Conservation (phyloP, 1,140 invertebrate genomes). For the Thaumetopoea pityocampa region DNA sequence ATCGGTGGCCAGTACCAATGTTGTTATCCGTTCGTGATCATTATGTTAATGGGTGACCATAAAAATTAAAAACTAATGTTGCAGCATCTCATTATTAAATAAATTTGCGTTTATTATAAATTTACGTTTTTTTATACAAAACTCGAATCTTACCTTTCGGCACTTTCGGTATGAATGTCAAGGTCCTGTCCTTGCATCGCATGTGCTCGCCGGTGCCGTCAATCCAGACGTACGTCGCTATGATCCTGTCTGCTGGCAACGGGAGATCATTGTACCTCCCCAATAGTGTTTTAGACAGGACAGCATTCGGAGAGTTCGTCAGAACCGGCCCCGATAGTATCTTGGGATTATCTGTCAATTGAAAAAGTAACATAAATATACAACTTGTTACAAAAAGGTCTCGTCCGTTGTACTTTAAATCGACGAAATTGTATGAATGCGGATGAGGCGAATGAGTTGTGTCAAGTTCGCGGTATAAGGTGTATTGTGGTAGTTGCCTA, state of each 20-base stretch:
- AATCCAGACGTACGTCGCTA: constrained; percentile 96
- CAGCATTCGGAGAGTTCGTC: constrained; percentile 67
- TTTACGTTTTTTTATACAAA: too few relatives aligned
- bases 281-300: constrained; percentile 83
- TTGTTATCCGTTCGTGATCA: too few relatives aligned
- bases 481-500: too few relatives aligned
- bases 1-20: too few relatives aligned
- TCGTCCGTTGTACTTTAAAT: not conserved
- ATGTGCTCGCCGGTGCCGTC: constrained; percentile 94
- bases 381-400: not conserved
- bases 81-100: too few relatives aligned
- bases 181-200: constrained; percentile 91
- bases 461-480: too few relatives aligned
- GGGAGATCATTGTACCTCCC: constrained; percentile 85
- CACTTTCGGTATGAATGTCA: constrained; percentile 85
- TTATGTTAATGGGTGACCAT: too few relatives aligned
- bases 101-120: too few relatives aligned
- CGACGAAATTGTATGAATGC: too few relatives aligned
- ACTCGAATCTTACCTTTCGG: constrained; percentile 83
- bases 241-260: constrained; percentile 85
- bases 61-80: too few relatives aligned
- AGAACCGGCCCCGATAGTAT: constrained; percentile 63
- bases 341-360: constrained; percentile 61
- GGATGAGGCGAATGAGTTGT: too few relatives aligned
- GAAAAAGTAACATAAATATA: not conserved